A percentile compares a stretch with the other conserved stretches of the same genome.
phyloP scores from a whole-genome alignment of 2,888 invertebrate genomes.

The Halocaridina rubra region DNA sequence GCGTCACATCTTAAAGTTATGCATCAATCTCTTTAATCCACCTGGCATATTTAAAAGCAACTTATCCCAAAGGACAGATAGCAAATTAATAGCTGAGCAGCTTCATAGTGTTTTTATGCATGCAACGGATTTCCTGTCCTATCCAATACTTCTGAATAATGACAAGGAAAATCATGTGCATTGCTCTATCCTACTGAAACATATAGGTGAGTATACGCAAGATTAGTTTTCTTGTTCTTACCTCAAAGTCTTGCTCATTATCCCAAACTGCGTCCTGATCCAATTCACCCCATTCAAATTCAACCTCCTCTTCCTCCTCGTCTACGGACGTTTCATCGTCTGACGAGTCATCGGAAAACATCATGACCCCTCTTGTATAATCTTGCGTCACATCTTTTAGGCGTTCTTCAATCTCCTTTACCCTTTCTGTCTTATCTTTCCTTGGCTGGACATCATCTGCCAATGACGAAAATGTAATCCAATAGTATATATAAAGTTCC shows the following conservation, averaged over 20 bases:
- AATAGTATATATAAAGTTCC: background rate
- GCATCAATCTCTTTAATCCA: too few relatives aligned
- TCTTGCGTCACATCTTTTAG: constrained; percentile 30
- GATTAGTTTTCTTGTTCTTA: background rate
- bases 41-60: too few relatives aligned
- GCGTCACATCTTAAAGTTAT: too few relatives aligned
- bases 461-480: background rate
- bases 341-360: constrained; percentile 54
- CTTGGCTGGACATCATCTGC: constrained; percentile 64
- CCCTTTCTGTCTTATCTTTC: constrained; percentile 66
- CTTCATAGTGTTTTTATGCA: too few relatives aligned
- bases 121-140: too few relatives aligned
- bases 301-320: constrained; percentile 33
- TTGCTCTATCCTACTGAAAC: too few relatives aligned
- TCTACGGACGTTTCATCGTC: constrained; percentile 58
- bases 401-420: background rate
- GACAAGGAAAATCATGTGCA: too few relatives aligned
- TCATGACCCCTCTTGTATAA: constrained; percentile 35
- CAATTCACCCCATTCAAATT: constrained; percentile 63
- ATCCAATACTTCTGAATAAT: too few relatives aligned
- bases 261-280: constrained; percentile 62
- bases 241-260: constrained; percentile 31
- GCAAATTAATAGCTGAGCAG: too few relatives aligned
- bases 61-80: too few relatives aligned
- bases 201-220: too few relatives aligned